phyloP scores from a whole-genome alignment of 2,888 invertebrate genomes.

The Sinodicranocentrus sp. region DNA sequence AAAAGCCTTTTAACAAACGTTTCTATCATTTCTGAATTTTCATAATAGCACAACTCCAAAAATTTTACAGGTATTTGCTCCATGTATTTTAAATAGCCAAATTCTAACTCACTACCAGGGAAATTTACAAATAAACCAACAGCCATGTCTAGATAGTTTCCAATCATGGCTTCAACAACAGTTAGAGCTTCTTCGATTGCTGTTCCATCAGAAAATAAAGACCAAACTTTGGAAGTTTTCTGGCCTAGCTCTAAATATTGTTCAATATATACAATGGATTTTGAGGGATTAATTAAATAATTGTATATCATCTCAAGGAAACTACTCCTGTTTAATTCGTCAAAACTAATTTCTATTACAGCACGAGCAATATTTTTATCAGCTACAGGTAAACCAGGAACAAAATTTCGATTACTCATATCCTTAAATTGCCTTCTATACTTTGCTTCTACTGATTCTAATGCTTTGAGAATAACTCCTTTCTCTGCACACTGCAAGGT shows the following conservation, averaged over 20 bases:
- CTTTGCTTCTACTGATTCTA: background rate
- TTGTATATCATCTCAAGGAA: slow-evolving; percentile 29
- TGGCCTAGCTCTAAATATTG: slow-evolving; percentile 32
- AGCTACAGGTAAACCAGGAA: slow-evolving; percentile 65
- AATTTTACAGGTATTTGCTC: slow-evolving; percentile 7
- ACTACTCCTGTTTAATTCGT: background rate
- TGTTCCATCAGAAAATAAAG: slow-evolving; percentile 6
- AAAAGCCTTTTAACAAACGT: slow-evolving; percentile 46
- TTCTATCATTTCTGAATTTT: background rate
- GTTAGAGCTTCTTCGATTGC: slow-evolving; percentile 11
- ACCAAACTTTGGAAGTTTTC: background rate
- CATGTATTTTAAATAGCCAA: slow-evolving; percentile 58
- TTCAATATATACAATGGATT: background rate
- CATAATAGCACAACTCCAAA: slow-evolving; percentile 19
- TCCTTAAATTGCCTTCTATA: slow-evolving; percentile 27
- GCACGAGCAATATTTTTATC: slow-evolving; percentile 49
- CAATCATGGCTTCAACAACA: slow-evolving; percentile 39
- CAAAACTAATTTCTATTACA: background rate
- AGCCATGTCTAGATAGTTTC: slow-evolving; percentile 29
- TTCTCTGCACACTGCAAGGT: background rate
- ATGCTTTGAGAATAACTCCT: background rate
- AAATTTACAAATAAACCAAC: slow-evolving; percentile 22
- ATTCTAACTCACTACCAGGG: slow-evolving; percentile 57
- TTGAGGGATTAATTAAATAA: slow-evolving; percentile 15
- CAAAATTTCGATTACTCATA: slow-evolving; percentile 36